Base-by-base conservation (phyloP, 37 sponge, comb jelly and placozoan species). In the Diacarnus erythraeanus region DNA sequence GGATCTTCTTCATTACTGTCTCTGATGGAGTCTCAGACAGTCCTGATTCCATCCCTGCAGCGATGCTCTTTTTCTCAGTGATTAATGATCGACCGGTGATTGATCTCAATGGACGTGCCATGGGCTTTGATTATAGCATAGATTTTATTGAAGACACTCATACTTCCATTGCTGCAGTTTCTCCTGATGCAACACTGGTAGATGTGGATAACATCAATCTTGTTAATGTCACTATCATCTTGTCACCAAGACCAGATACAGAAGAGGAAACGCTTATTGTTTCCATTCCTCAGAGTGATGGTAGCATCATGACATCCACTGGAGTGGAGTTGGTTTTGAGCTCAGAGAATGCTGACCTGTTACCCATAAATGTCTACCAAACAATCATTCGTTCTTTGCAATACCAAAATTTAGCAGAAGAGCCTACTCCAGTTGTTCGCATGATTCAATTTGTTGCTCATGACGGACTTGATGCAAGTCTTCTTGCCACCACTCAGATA, bases 21-120 rank as follows among this genome's bases (percentile, higher is more conserved):
- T 82, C 51, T 39, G 91, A 90, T 72, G 87, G 91, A 29, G 21
- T 47, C 6, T 47, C 51, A 47, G 12, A 15, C 10, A 47, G 51
- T 47, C 12, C 51, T 47, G 6, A 6, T 15, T 47, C 51, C 12
- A 12, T 47, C 12, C 51, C 51, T 47, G 51, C 51, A 25, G 74
- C 67, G 23, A 41, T 39, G 26, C 18, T 90, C 21, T 73, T 72
- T 59, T 81, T 90, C 47, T 38, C 27, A 57, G 77, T 78, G 35
- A 78, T 90, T 38, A 90, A 90, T 86, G 80, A 86, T 75, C 41
- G 72, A n/a, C 91, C 91, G 23, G 72, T 86, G 3, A 35, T 90
- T 27, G 67, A 77, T 42, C 70, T 86, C 21, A 79, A 75, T 63
- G 84, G 80, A 15, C 51, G 44, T 12, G 38, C 56, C 33, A 6